Evolutionary conservation across 53 echinoderm and acorn worm species (phyloP).

Genomic region (Arbacia lixula): DNA sequence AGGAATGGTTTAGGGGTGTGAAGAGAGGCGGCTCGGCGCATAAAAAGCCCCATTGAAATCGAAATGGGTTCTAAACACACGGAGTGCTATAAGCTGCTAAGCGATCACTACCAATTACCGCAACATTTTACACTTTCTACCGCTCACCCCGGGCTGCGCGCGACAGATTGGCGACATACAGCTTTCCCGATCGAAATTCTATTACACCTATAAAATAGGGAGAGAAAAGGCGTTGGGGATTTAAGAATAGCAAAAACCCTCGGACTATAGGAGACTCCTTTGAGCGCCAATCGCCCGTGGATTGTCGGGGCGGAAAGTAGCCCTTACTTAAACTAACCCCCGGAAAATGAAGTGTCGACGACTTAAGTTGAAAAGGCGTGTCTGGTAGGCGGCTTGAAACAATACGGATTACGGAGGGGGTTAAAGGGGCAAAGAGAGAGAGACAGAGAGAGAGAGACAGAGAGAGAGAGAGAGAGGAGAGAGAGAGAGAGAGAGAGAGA

Average conservation of each 20-base stretch:
- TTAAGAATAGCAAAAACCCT: constrained; percentile 35
- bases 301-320: constrained; percentile 56
- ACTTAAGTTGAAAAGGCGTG: constrained; percentile 28
- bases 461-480: too few species aligned
- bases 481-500: not conserved
- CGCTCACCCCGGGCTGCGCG: constrained; percentile 24
- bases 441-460: too few species aligned
- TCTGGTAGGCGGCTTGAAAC: constrained; percentile 58
- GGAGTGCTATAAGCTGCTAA: constrained; percentile 31
- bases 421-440: too few species aligned
- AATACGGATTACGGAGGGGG: constrained; percentile 39
- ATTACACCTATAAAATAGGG: constrained; percentile 56
- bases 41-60: constrained; percentile 43
- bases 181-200: constrained; percentile 72
- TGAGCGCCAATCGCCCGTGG: constrained; percentile 23
- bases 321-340: constrained; percentile 36
- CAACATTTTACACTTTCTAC: constrained; percentile 36
- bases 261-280: constrained; percentile 12
- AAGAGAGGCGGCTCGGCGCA: constrained; percentile 22
- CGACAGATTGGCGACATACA: constrained; percentile 39
- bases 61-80: constrained; percentile 43
- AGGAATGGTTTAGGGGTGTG: constrained; percentile 28
- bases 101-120: constrained; percentile 41
- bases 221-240: not conserved
- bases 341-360: constrained; percentile 40